phyloP scores from a whole-genome alignment of 2,113 vertebrate species.

The Trichechus manatus region DNA sequence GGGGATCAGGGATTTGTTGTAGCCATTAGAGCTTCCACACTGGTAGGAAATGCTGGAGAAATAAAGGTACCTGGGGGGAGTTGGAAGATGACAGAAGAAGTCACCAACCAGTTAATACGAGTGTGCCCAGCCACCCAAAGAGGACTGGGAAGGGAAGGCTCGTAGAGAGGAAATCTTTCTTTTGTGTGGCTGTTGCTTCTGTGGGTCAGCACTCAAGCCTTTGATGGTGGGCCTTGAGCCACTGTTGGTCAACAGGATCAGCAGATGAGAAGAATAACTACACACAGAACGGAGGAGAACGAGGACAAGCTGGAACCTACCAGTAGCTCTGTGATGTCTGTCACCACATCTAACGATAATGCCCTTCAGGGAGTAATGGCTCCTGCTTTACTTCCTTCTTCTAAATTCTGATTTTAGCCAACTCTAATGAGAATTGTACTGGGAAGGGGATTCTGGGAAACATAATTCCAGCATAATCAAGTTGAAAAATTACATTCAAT shows the following conservation, averaged over 20 bases:
- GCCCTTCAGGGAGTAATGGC: background rate
- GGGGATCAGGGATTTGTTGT: background rate
- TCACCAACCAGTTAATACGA: background rate
- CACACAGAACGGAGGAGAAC: background rate
- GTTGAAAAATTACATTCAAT: background rate
- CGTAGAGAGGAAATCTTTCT: rapidly evolving
- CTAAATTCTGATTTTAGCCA: background rate
- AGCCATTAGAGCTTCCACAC: background rate
- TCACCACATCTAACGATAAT: background rate
- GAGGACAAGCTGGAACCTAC: background rate
- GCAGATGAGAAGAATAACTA: background rate
- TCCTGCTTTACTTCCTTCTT: background rate
- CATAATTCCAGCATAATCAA: background rate
- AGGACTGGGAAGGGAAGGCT: background rate
- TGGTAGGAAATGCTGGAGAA: background rate
- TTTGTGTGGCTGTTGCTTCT: background rate
- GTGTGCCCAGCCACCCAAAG: rapidly evolving
- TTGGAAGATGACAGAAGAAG: background rate
- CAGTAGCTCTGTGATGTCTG: background rate
- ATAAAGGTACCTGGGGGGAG: background rate
- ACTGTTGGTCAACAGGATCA: background rate
- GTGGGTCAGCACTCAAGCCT: background rate
- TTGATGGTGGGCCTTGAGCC: background rate
- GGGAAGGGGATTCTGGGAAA: background rate
- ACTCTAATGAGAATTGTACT: background rate